phyloP scores from a whole-genome alignment of 2,113 vertebrate species.

The Odobenus rosmarus region DNA sequence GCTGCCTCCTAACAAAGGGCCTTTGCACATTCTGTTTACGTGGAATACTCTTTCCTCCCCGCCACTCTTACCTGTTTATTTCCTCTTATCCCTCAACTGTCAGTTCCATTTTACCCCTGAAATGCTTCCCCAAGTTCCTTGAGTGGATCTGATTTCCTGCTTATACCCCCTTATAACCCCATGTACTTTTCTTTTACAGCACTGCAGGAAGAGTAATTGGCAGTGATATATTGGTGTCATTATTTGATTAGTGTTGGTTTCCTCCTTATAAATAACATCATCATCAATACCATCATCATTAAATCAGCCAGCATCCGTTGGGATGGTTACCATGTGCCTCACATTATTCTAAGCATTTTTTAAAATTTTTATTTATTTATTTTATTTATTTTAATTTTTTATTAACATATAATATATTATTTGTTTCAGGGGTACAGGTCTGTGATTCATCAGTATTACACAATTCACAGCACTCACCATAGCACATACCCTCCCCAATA shows the following conservation, averaged over 20 bases:
- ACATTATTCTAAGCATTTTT: not conserved
- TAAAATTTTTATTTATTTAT: not conserved
- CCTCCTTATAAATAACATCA: not conserved
- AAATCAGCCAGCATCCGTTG: not conserved
- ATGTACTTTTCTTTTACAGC: not conserved
- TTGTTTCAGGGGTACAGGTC: too few relatives aligned
- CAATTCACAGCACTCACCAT: too few relatives aligned
- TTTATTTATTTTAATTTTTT: not conserved
- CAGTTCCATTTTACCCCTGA: not conserved
- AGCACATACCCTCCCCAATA: too few relatives aligned
- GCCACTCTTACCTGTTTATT: not conserved
- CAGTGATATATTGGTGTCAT: not conserved
- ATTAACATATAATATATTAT: too few relatives aligned
- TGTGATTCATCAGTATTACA: too few relatives aligned
- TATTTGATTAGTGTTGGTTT: not conserved
- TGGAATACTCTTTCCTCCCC: not conserved
- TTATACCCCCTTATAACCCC: not conserved
- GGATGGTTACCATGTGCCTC: not conserved
- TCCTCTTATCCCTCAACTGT: not conserved
- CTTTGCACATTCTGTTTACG: not conserved
- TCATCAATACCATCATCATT: not conserved
- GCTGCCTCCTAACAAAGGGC: not conserved
- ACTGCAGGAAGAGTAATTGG: not conserved
- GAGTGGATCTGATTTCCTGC: not conserved
- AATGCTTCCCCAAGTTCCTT: not conserved